These are phyloP conservation scores for Philopotamus ludificatus DNA, from an alignment of 1,140 invertebrate species.

Conservation along the genomic window DNA sequence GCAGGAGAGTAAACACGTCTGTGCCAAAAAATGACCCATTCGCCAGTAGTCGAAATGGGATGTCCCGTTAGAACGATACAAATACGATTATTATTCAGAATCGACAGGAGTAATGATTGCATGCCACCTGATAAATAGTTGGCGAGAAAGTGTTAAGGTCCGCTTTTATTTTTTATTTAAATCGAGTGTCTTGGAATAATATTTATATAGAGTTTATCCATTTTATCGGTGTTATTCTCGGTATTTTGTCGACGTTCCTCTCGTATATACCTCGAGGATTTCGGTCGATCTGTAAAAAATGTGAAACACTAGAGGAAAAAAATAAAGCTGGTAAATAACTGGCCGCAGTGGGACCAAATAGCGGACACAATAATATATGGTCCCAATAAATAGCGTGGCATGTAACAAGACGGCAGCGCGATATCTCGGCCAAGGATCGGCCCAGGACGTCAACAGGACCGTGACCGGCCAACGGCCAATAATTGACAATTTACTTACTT, in stretches of 20 bases:
- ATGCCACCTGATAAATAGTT: background rate
- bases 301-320: background rate
- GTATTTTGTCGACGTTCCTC: background rate
- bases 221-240: background rate
- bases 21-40: background rate
- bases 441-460: conserved; percentile 1
- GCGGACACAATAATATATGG: conserved; percentile 38
- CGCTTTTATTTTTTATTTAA: background rate
- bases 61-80: background rate
- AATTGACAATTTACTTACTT: conserved; percentile 13
- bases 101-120: background rate
- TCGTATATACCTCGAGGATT: background rate
- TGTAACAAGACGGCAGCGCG: conserved; percentile 29
- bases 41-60: background rate
- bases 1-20: background rate
- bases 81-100: background rate
- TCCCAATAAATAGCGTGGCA: conserved; percentile 38
- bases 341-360: conserved; percentile 20
- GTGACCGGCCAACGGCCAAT: background rate
- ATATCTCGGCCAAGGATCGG: conserved; percentile 30
- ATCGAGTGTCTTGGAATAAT: background rate
- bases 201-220: background rate
- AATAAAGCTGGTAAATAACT: conserved; percentile 1
- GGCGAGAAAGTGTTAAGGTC: conserved; percentile 3
- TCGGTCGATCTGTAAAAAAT: background rate